These are phyloP conservation scores for Centropus bengalensis DNA, from an alignment of 2,113 vertebrate species.

Conservation along the genomic window DNA sequence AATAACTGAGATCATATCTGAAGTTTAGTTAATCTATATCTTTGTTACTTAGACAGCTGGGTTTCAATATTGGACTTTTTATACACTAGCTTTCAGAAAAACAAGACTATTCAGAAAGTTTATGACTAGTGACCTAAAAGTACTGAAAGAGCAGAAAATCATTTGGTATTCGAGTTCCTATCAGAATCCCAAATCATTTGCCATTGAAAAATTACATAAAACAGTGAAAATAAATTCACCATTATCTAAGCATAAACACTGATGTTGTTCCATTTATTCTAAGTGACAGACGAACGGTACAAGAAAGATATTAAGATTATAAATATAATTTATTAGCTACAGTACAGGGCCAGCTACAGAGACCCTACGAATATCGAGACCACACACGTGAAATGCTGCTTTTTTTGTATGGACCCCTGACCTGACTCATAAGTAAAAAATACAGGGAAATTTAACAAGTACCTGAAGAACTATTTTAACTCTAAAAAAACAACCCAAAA, in stretches of 20 bases:
- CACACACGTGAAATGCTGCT: not conserved
- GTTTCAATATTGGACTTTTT: not conserved
- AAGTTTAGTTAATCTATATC: not conserved
- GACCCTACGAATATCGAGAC: not conserved
- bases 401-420: not conserved
- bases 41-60: not conserved
- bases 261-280: not conserved
- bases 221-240: not conserved
- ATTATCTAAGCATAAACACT: not conserved
- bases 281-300: not conserved
- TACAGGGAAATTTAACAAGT: not conserved
- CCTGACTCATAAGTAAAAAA: not conserved
- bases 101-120: not conserved
- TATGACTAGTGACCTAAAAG: not conserved
- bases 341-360: not conserved
- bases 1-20: not conserved
- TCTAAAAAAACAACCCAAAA: not conserved
- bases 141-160: not conserved
- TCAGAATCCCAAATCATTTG: not conserved
- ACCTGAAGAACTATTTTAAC: not conserved
- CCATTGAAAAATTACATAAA: not conserved
- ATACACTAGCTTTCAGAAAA: not conserved
- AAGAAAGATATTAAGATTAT: not conserved
- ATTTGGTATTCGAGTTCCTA: not conserved
- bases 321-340: not conserved